These are phyloP conservation scores for Hylia prasina DNA, from an alignment of 2,113 vertebrate species.

Conservation along the genomic window DNA sequence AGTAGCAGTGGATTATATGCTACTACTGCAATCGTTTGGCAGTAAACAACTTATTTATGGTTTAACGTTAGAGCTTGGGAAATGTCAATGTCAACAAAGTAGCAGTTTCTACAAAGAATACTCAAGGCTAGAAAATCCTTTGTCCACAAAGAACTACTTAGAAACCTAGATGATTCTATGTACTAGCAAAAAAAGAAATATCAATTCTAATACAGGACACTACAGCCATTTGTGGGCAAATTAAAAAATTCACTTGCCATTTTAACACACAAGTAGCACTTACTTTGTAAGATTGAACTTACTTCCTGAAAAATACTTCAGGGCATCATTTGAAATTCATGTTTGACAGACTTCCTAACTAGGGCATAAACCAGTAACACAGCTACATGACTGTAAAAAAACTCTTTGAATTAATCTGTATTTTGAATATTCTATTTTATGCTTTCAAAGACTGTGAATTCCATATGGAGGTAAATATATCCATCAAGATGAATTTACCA, in stretches of 20 bases:
- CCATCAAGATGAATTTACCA: background rate
- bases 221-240: background rate
- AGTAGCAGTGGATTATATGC: background rate
- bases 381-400: background rate
- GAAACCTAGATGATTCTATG: background rate
- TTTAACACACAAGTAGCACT: background rate
- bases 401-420: background rate
- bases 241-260: background rate
- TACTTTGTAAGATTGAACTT: background rate
- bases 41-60: constrained; percentile 1
- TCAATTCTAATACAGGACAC: background rate
- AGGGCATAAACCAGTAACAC: background rate
- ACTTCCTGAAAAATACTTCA: background rate
- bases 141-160: background rate
- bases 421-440: background rate
- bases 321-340: background rate
- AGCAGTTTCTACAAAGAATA: background rate
- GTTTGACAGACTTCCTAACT: background rate
- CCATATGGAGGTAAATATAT: background rate
- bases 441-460: background rate
- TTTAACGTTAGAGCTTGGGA: background rate
- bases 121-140: background rate
- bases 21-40: background rate
- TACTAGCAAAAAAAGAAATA: background rate
- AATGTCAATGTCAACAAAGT: background rate